Conservation (phyloP, 2,113 vertebrate species). For the Onychostruthus taczanowskii region DNA sequence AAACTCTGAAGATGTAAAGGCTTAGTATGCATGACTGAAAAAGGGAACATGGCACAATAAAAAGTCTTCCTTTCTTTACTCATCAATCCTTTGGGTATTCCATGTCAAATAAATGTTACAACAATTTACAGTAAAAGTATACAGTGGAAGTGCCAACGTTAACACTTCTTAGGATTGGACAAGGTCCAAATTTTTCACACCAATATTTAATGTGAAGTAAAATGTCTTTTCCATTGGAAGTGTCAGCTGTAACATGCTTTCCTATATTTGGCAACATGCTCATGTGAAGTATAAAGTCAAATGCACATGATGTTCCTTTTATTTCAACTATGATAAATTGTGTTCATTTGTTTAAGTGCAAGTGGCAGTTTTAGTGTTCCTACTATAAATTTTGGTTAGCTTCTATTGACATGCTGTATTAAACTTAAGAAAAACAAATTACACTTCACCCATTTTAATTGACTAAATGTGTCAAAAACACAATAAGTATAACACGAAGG, state of each 20-base stretch:
- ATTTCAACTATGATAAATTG: slow-evolving; percentile 84
- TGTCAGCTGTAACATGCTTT: slow-evolving; percentile 84
- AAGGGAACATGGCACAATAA: slow-evolving; percentile 88
- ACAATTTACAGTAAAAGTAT: slow-evolving; percentile 91
- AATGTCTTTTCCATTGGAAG: slow-evolving; percentile 87
- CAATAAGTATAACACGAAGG: slow-evolving; percentile 79
- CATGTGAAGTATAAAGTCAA: slow-evolving; percentile 77
- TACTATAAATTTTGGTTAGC: slow-evolving; percentile 88
- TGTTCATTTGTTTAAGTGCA: slow-evolving; percentile 86
- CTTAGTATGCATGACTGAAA: slow-evolving; percentile 90
- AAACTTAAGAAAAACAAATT: slow-evolving; percentile 88
- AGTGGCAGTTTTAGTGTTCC: slow-evolving; percentile 90
- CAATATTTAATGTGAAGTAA: slow-evolving; percentile 87
- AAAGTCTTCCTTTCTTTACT: slow-evolving; percentile 82
- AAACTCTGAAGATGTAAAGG: slow-evolving; percentile 81
- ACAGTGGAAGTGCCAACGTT: slow-evolving; percentile 92
- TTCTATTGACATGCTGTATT: slow-evolving; percentile 86
- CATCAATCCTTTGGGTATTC: slow-evolving; percentile 89
- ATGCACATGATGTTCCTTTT: slow-evolving; percentile 80
- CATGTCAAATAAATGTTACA: slow-evolving; percentile 92
- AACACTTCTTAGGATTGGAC: slow-evolving; percentile 89
- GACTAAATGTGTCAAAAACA: slow-evolving; percentile 87
- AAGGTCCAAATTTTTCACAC: slow-evolving; percentile 84
- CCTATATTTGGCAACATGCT: slow-evolving; percentile 89
- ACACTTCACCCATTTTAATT: slow-evolving; percentile 85